phyloP scores from a whole-genome alignment of 2,797 vertebrate genomes.

The Helostoma temminkii region DNA sequence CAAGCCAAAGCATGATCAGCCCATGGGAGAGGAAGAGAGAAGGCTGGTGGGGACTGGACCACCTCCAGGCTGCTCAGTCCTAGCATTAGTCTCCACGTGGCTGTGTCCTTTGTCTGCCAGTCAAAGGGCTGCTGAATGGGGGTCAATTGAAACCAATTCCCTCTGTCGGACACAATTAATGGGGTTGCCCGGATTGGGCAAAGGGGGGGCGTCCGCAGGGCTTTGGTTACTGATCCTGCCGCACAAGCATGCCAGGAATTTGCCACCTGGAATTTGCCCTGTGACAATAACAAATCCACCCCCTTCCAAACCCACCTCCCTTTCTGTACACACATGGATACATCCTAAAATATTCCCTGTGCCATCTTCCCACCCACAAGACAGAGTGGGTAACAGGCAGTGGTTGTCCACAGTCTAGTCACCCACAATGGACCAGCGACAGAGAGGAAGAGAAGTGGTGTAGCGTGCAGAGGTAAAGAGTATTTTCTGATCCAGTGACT shows the following conservation, averaged over 20 bases:
- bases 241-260: constrained; percentile 81
- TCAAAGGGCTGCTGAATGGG: constrained; percentile 86
- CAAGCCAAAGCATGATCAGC: constrained; percentile 71
- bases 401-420: constrained; percentile 63
- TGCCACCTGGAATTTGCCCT: constrained; percentile 76
- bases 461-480: constrained; percentile 65
- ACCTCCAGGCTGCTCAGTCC: constrained; percentile 80
- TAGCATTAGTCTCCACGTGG: constrained; percentile 87
- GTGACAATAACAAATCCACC: constrained; percentile 70
- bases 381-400: constrained; percentile 49
- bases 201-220: constrained; percentile 64
- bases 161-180: constrained; percentile 85
- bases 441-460: constrained; percentile 61
- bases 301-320: constrained; percentile 61
- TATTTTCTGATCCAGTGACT: constrained; percentile 66
- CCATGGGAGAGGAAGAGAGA: constrained; percentile 65
- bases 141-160: constrained; percentile 88
- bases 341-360: constrained; percentile 53
- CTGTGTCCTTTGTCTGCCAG: constrained; percentile 86
- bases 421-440: constrained; percentile 52
- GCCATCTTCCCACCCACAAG: constrained; percentile 54
- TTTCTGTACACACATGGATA: constrained; percentile 64
- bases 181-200: constrained; percentile 72
- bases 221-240: constrained; percentile 83
- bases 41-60: constrained; percentile 71